Evolutionary conservation across 2,113 vertebrate genomes (phyloP).

Genomic region (Pseudonaja textilis): DNA sequence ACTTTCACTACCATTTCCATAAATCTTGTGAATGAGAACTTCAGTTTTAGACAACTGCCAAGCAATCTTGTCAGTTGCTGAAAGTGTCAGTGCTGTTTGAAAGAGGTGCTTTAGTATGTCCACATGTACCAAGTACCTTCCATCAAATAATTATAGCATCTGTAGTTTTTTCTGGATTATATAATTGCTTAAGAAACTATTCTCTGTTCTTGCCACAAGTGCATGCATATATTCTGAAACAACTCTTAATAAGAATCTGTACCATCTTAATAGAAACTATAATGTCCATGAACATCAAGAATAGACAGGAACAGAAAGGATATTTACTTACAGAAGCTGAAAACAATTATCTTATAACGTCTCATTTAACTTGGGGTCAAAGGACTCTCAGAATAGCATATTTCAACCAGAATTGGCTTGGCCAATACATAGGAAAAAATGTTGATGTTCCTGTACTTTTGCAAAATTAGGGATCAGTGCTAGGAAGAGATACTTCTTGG

Average conservation of each 20-base stretch:
- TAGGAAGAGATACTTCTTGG: not conserved
- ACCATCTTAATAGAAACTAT: conserved; percentile 15
- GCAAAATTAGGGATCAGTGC: not conserved
- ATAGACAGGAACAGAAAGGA: conserved; percentile 3
- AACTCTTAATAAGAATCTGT: not conserved
- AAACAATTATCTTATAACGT: not conserved
- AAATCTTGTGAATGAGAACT: not conserved
- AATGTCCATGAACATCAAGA: not conserved
- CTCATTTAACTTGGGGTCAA: not conserved
- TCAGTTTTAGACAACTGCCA: not conserved
- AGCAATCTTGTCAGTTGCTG: not conserved
- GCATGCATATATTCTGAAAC: not conserved
- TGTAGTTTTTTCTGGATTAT: not conserved
- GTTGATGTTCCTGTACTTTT: not conserved
- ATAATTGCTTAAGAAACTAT: not conserved
- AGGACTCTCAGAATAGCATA: not conserved
- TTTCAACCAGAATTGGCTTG: not conserved
- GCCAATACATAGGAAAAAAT: not conserved
- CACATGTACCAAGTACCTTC: not conserved
- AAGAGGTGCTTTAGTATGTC: not conserved
- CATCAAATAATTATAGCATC: conserved; percentile 3
- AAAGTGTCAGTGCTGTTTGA: not conserved
- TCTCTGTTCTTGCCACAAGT: not conserved
- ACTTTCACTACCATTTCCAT: not conserved
- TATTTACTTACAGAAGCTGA: conserved; percentile 1